Evolutionary conservation across 2,113 vertebrate species (phyloP), one percentile per base, ranked within the genome.

Genomic region (Cebidichthys violaceus): DNA sequence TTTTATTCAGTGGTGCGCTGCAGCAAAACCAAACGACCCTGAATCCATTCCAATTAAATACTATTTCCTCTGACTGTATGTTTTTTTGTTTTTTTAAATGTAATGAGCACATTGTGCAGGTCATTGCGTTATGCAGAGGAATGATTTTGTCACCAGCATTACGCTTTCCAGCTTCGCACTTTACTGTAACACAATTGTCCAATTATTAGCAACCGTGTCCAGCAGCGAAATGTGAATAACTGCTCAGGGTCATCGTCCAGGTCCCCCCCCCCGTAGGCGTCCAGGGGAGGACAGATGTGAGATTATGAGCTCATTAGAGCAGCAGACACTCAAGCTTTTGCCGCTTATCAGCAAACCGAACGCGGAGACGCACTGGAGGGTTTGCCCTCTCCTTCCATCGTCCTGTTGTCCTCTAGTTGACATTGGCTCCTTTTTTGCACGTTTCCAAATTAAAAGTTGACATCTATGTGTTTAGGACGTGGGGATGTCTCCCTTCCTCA

Each of bases 271-370:
- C 37, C 33, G 18, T 9, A 69, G 62, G 70, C 70, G 35, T 66
- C 29, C 1, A 45, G 77, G 41, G 27, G 22, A 70, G 77, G 62
- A 66, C 24, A 47, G n/a, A 17, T 64, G 55, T 52, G 72, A 66
- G 37, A 39, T 84, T 79, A 90, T 75, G 64, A 87, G 75, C 78
- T 89, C 83, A 77, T 90, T 87, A 89, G 43, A 60, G 75, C 55
- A 9, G 52, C 4, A 29, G 69, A 68, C 18, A 86, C 68, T 67
- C 43, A 20, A 69, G 75, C 59, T 55, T 41, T 31, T 5, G 20
- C 22, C 0, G 9, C 39, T 81, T 15, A 31, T 80, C 67, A 75
- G 77, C 41, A 80, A 60, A 81, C 18, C 39, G 29, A 84, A 73
- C 70, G 29, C 22, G 69, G 22, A 9, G 0, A 24, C 33, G 37